Conservation (phyloP, 2,888 invertebrate genomes). For the Myopa tessellatipennis region DNA sequence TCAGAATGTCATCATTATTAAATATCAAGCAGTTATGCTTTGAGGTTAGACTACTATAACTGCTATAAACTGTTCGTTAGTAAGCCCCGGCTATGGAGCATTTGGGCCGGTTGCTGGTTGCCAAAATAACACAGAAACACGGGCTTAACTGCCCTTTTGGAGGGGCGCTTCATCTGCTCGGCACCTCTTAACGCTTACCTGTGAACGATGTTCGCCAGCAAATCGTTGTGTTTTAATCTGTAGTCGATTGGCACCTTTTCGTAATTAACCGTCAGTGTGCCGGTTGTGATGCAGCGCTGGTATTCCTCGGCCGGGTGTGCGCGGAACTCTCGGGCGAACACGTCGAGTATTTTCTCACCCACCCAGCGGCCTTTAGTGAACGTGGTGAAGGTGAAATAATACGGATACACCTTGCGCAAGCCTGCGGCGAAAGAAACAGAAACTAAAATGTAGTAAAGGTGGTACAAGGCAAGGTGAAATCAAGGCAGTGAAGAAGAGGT, state of each 20-base stretch:
- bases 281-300: constrained; percentile 89
- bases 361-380: constrained; percentile 98
- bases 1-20: neutral
- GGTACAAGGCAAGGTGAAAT: neutral
- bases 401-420: constrained; percentile 95
- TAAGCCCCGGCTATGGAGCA: neutral
- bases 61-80: neutral
- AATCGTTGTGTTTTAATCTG: constrained; percentile 91
- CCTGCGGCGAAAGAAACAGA: constrained; percentile 68
- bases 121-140: neutral
- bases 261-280: constrained; percentile 93
- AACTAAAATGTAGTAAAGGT: neutral
- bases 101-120: neutral
- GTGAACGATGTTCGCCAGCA: constrained; percentile 93
- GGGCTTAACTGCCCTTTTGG: neutral
- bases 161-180: neutral
- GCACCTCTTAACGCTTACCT: constrained; percentile 71
- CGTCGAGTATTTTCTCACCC: constrained; percentile 90
- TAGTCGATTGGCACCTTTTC: constrained; percentile 92
- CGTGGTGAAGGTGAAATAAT: constrained; percentile 95
- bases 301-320: constrained; percentile 95
- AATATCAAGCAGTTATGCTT: neutral
- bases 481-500: neutral
- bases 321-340: constrained; percentile 92
- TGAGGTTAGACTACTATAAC: neutral